Base-by-base conservation (phyloP, 37 sponge, comb jelly and placozoan genomes). In the Lycopodina hypogea region DNA sequence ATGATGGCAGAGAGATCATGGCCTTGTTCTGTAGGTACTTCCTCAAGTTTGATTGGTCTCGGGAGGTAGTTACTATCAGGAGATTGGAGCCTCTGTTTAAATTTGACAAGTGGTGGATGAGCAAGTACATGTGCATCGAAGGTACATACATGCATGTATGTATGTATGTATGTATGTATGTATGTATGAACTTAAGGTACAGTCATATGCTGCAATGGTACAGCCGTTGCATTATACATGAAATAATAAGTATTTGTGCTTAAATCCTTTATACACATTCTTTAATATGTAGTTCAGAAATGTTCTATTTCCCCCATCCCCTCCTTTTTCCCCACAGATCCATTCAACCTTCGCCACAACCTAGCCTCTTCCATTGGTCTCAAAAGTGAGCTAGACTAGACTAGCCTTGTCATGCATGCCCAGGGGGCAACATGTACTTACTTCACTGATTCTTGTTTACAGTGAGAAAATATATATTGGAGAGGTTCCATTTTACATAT, bases 271-370 rank as follows among this genome's bases (percentile, higher is more conserved):
- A n/a, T n/a, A n/a, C n/a, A n/a, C n/a, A n/a, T n/a, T n/a, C n/a
- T n/a, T n/a, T n/a, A n/a, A n/a, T n/a, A n/a, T n/a, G n/a, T n/a
- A n/a, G n/a, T n/a, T n/a, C n/a, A n/a, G n/a, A n/a, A n/a, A n/a
- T n/a, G n/a, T n/a, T n/a, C n/a, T n/a, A n/a, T n/a, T n/a, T n/a
- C n/a, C n/a, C n/a, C n/a, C n/a, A n/a, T n/a, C n/a, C n/a, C n/a
- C n/a, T n/a, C n/a, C n/a, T n/a, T n/a, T n/a, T n/a, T n/a, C n/a
- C n/a, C n/a, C 22, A 19, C 42, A 90, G 94, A 95, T 85, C 95
- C 95, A 7, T 95, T 95, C 69, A 82, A 95, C 52, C 78, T 95
- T 72, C 79, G 88, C 35, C 95, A 95, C 73, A 95, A 95, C 78
- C 66, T 95, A 52, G 89, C 87, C 1, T 76, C 74, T 42, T 72